Conservation (phyloP, 2,888 invertebrate species). For the Temnothorax unifasciatus region DNA sequence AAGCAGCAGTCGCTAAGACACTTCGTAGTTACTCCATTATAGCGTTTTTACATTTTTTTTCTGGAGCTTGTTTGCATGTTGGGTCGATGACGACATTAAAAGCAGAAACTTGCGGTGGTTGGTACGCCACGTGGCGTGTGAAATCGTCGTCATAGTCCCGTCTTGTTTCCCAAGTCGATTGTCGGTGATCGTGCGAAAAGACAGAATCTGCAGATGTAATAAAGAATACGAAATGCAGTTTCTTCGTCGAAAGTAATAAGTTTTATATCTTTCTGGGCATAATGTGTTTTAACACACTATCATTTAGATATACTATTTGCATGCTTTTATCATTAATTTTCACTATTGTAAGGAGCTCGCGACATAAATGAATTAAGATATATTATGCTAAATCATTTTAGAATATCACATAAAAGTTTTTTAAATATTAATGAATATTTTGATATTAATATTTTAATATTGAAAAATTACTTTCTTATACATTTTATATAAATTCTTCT, state of each 20-base stretch:
- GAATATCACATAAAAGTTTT: neutral
- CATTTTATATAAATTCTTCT: neutral
- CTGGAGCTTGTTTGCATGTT: neutral
- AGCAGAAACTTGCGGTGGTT: constrained; percentile 48
- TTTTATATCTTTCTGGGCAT: constrained; percentile 16
- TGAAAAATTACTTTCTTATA: neutral
- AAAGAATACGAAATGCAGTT: neutral
- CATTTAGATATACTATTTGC: neutral
- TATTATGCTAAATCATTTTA: neutral
- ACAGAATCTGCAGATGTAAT: constrained; percentile 13
- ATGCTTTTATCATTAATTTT: neutral
- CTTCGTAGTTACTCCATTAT: neutral
- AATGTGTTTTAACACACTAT: neutral
- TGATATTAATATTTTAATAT: neutral
- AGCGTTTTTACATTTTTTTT: constrained; percentile 23
- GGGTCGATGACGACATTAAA: constrained; percentile 42
- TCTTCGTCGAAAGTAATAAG: constrained; percentile 9
- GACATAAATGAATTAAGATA: neutral
- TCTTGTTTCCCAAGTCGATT: constrained; percentile 29
- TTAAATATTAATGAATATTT: neutral
- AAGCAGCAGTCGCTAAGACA: neutral
- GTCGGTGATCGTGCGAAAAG: constrained; percentile 10
- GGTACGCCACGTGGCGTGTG: constrained; percentile 55
- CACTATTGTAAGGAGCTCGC: neutral
- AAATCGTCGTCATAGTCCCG: constrained; percentile 39